These are phyloP conservation scores for Pluvianellus socialis DNA, from an alignment of 2,113 vertebrate species.

Conservation along the genomic window DNA sequence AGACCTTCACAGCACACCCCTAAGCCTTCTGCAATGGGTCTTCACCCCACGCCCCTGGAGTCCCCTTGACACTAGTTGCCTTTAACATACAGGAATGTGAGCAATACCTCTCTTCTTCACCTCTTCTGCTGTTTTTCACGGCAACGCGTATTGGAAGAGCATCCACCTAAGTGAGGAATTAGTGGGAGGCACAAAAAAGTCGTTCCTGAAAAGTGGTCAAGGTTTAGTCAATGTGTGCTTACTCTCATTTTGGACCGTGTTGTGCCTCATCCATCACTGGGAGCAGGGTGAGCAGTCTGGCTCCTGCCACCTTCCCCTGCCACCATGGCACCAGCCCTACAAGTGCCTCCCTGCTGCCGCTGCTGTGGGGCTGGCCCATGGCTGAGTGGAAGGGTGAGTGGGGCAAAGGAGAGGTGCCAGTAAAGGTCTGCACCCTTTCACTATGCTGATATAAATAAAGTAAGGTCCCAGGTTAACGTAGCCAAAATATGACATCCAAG, in stretches of 20 bases:
- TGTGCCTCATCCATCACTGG: neutral
- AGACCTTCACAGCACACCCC: neutral
- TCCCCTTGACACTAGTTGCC: neutral
- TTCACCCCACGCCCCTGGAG: neutral
- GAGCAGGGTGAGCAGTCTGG: neutral
- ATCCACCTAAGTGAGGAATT: too few relatives aligned
- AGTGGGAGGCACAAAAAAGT: neutral
- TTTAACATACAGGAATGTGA: neutral
- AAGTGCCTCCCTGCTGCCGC: neutral
- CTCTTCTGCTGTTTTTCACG: neutral
- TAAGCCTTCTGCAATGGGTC: neutral
- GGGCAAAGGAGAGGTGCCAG: neutral
- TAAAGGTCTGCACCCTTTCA: neutral
- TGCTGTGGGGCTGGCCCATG: neutral
- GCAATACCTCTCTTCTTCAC: neutral
- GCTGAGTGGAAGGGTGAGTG: accelerated
- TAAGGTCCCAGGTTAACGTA: neutral
- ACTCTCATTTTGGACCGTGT: neutral
- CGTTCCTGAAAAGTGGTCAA: neutral
- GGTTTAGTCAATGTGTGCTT: neutral
- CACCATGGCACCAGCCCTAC: accelerated
- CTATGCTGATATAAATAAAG: accelerated
- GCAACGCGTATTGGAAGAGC: neutral
- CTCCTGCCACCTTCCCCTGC: neutral
- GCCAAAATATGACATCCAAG: neutral